phyloP scores from a whole-genome alignment of 2,888 invertebrate species.

The Stegophylla sp. region DNA sequence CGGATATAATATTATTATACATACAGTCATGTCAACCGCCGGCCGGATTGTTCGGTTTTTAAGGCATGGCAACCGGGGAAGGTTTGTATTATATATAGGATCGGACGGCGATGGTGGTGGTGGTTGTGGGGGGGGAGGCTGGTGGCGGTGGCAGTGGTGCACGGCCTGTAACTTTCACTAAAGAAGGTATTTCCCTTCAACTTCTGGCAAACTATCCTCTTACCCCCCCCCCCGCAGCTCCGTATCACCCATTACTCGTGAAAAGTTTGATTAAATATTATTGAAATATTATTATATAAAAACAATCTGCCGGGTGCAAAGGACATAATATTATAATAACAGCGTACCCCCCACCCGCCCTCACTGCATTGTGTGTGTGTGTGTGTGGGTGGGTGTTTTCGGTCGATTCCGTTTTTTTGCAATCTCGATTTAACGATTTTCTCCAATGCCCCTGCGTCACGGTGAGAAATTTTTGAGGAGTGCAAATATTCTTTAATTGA shows the following conservation, averaged over 20 bases:
- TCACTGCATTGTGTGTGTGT: too few species aligned
- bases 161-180: slow-evolving; percentile 43
- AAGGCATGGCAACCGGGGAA: slow-evolving; percentile 40
- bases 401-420: background rate
- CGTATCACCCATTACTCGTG: background rate
- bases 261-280: slow-evolving; percentile 49
- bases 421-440: background rate
- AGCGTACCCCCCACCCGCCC: background rate
- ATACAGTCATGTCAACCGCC: slow-evolving; percentile 57
- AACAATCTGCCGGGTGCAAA: slow-evolving; percentile 26
- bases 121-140: too few species aligned
- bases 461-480: too few species aligned
- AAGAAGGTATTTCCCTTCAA: slow-evolving; percentile 43
- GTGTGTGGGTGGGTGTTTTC: too few species aligned
- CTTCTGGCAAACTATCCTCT: slow-evolving; percentile 33
- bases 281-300: slow-evolving; percentile 36
- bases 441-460: background rate
- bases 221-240: background rate
- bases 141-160: background rate
- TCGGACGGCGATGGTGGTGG: too few species aligned
- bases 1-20: slow-evolving; percentile 57
- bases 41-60: slow-evolving; percentile 58
- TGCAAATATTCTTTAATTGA: too few species aligned
- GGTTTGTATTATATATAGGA: too few species aligned
- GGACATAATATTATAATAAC: background rate